phyloP scores from a whole-genome alignment of 2,797 vertebrate genomes.

The Anableps anableps region DNA sequence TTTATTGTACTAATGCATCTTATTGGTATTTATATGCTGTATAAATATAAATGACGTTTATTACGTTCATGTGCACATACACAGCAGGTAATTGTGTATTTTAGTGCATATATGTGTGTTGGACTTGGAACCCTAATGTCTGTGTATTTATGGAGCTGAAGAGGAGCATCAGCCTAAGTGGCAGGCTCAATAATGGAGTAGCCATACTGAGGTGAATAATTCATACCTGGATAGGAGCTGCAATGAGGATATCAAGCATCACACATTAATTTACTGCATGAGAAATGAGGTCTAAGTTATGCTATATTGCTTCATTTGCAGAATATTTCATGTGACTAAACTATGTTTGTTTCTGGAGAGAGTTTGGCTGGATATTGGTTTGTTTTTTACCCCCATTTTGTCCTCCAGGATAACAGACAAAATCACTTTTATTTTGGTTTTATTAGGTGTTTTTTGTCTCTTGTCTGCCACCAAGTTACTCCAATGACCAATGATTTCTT shows the following conservation, averaged over 20 bases:
- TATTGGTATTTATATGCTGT: conserved; percentile 37
- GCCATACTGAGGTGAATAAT: conserved; percentile 76
- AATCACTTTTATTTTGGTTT: conserved; percentile 23
- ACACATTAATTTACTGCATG: conserved; percentile 70
- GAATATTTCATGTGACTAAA: conserved; percentile 58
- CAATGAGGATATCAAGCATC: conserved; percentile 66
- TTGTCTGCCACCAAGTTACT: neutral
- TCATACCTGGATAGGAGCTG: conserved; percentile 68
- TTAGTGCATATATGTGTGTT: conserved; percentile 25
- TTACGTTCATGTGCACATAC: conserved; percentile 25
- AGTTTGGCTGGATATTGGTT: conserved; percentile 13
- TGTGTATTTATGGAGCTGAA: conserved; percentile 31
- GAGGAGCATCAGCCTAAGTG: conserved; percentile 58
- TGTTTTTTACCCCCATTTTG: conserved; percentile 12
- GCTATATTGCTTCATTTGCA: conserved; percentile 66
- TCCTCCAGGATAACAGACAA: conserved; percentile 23
- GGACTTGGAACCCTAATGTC: conserved; percentile 47
- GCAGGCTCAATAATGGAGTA: conserved; percentile 69
- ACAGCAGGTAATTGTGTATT: conserved; percentile 23
- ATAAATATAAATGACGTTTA: conserved; percentile 45
- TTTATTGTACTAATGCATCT: conserved; percentile 39
- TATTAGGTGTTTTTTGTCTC: conserved; percentile 1
- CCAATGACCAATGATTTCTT: neutral
- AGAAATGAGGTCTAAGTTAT: conserved; percentile 63
- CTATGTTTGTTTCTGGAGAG: conserved; percentile 51